Evolutionary conservation across 2,113 vertebrate species (phyloP), one percentile per base, ranked within the genome.

Genomic region (Todiramphus saurophagus): DNA sequence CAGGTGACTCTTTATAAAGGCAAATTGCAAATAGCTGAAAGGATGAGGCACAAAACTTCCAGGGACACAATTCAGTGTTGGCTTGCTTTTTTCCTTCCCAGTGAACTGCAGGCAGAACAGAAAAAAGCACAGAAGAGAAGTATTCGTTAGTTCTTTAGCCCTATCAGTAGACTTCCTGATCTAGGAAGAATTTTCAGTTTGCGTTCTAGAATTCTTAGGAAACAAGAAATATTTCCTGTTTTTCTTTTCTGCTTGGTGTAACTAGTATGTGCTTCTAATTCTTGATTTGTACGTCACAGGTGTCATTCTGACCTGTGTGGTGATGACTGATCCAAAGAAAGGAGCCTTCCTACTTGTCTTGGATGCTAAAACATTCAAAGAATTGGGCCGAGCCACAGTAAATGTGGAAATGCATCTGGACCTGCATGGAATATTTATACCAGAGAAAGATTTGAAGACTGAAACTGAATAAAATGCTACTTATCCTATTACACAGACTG

Each of bases 391-490:
- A 6, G 99, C 99, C 9, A 95, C 58, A 2, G 77, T 99, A 16
- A 92, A 97, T 10, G 91, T 90, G 15, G 97, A 98, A 14, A 77
- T 99, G 77, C 97, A 98, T 35, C 93, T 98, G 92, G 99, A 99
- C 72, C 97, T 99, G 95, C 99, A 99, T 0, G 99, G 99, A 30
- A 37, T 98, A 20, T 99, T 99, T 75, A 98, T 99, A 90, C 98
- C 98, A 20, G 93, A 97, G 27, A 82, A 93, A 21, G 68, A 41
- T 39, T 23, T 95, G 88, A 95, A 89, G 55, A 11, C 67, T 58
- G 72, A 87, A 27, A 66, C 56, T 27, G 83, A 95, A 30, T 97
- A 80, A 83, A 82, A 76, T 44, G 23, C 35, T 53, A 1, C 27
- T 73, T 48, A 37, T n/a, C 55, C 53, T 19, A 3, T 18, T 81